Evolutionary conservation across 2,797 vertebrate genomes (phyloP).

Genomic region (Pipistrellus pygmaeus): DNA sequence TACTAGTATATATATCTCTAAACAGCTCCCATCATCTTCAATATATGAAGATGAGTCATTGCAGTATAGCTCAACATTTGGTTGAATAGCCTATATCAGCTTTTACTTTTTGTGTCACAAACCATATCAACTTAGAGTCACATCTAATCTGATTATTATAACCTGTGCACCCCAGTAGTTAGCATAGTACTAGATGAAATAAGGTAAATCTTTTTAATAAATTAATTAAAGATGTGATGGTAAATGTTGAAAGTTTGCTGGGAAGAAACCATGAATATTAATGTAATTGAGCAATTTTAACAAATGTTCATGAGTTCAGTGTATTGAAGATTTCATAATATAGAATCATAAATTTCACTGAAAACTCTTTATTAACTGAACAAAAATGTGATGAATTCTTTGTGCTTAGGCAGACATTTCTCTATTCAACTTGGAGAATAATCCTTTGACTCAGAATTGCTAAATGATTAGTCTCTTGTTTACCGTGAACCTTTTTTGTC

Average conservation of each 20-base stretch:
- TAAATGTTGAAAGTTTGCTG: background rate
- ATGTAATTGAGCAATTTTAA: background rate
- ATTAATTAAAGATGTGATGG: background rate
- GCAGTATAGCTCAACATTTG: background rate
- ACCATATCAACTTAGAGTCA: background rate
- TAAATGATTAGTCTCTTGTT: conserved; percentile 26
- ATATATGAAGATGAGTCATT: background rate
- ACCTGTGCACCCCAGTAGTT: accelerated
- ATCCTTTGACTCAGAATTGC: conserved; percentile 11
- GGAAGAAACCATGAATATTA: background rate
- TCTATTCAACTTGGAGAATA: background rate
- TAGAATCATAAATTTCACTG: background rate
- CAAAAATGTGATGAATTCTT: background rate
- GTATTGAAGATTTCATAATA: background rate
- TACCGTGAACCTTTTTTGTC: conserved; percentile 42
- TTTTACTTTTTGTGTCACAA: background rate
- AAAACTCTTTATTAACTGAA: background rate
- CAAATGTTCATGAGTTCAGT: background rate
- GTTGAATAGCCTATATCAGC: background rate
- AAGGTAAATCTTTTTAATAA: conserved; percentile 7
- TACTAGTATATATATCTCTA: background rate
- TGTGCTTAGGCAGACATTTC: background rate
- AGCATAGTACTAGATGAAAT: background rate
- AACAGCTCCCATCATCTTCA: background rate
- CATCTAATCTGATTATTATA: background rate